Percentiles rank a stretch among this genome's conserved stretches.
phyloP scores from a whole-genome alignment of 64 coral and sea anemone genomes.

The Stylophora pistillata region DNA sequence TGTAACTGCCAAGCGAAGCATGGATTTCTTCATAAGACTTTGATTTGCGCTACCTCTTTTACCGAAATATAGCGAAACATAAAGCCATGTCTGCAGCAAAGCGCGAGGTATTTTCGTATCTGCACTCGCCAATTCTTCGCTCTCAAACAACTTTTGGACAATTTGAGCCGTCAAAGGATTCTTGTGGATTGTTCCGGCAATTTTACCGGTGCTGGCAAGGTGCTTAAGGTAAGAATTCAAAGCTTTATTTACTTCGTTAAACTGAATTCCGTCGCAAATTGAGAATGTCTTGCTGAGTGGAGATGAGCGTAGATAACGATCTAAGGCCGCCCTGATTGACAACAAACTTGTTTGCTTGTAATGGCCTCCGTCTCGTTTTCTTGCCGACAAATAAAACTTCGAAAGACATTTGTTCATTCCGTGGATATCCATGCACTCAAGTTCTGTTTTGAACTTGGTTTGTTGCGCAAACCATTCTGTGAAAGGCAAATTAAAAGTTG shows the following conservation, averaged over 20 bases:
- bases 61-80: background rate
- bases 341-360: conserved; percentile 48
- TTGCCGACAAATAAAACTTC: conserved; percentile 36
- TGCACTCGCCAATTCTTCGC: background rate
- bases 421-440: conserved; percentile 9
- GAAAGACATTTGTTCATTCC: conserved; percentile 29
- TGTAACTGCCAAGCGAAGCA: background rate
- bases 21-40: conserved; percentile 15
- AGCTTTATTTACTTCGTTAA: conserved; percentile 28
- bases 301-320: conserved; percentile 18
- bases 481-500: background rate
- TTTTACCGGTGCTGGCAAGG: background rate
- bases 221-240: conserved; percentile 37
- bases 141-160: conserved; percentile 6
- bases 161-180: conserved; percentile 22
- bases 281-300: conserved; percentile 14
- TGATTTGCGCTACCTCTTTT: background rate
- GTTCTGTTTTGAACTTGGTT: background rate
- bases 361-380: conserved; percentile 1
- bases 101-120: background rate
- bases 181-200: conserved; percentile 24
- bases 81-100: conserved; percentile 29
- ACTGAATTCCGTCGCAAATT: conserved; percentile 7
- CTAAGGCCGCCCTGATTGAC: background rate
- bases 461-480: background rate